Percentiles rank a stretch among this genome's conserved stretches.
Evolutionary conservation across 2,113 vertebrate species (phyloP).

Genomic region (Oncorhynchus gorbuscha): DNA sequence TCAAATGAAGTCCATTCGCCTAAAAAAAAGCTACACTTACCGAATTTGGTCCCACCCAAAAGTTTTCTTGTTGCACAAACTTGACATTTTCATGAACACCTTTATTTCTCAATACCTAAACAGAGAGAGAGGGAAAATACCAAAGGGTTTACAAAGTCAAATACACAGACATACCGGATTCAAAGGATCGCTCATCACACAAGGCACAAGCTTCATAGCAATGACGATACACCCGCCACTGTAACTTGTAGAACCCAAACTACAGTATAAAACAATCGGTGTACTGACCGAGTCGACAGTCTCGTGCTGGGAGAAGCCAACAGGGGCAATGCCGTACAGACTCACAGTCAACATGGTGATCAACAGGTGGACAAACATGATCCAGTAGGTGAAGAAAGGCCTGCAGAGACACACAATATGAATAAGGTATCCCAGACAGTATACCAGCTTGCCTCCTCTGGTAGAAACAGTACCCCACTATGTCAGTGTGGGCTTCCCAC

Average conservation of each 20-base stretch:
- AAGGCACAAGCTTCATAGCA: too few species aligned
- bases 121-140: not conserved
- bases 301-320: constrained; percentile 96
- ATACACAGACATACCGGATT: not conserved
- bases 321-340: constrained; percentile 91
- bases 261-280: too few species aligned
- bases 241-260: too few species aligned
- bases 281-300: constrained; percentile 91
- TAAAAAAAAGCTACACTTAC: constrained; percentile 70
- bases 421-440: not conserved
- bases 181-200: too few species aligned
- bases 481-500: too few species aligned
- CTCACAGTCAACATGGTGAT: constrained; percentile 90
- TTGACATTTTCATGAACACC: constrained; percentile 97
- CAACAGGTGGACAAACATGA: constrained; percentile 93
- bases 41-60: constrained; percentile 97
- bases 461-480: too few species aligned
- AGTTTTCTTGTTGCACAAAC: constrained; percentile 96
- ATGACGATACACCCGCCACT: too few species aligned
- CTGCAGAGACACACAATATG: constrained; percentile 57
- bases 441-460: too few species aligned
- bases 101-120: constrained; percentile 92
- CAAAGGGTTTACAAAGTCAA: not conserved
- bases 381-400: constrained; percentile 98
- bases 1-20: too few species aligned